Evolutionary conservation across 2,888 invertebrate genomes (phyloP).

Genomic region (Lutraria lutraria): DNA sequence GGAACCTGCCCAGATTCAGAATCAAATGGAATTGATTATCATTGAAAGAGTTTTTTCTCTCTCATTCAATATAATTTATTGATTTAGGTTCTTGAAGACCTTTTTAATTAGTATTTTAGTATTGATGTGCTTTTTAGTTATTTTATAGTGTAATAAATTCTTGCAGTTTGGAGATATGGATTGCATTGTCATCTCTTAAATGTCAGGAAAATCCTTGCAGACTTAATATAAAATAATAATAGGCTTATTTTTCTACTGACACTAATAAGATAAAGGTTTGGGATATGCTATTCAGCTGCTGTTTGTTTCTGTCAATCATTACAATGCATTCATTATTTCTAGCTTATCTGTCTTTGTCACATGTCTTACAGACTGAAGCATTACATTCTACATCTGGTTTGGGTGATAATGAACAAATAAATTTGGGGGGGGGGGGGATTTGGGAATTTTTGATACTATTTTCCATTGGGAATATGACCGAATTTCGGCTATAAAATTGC

Average conservation of each 20-base stretch:
- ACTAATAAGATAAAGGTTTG: constrained; percentile 16
- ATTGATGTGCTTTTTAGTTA: constrained; percentile 10
- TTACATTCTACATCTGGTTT: neutral
- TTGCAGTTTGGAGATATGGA: neutral
- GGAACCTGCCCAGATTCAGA: neutral
- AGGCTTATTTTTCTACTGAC: constrained; percentile 6
- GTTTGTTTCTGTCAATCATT: constrained; percentile 3
- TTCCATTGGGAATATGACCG: too few relatives aligned
- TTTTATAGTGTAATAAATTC: constrained; percentile 9
- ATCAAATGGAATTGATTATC: neutral
- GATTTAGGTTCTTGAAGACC: neutral
- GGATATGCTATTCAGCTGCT: neutral
- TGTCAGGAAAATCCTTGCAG: neutral
- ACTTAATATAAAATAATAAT: neutral
- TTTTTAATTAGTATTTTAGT: constrained; percentile 14
- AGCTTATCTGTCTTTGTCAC: neutral
- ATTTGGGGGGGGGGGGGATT: too few relatives aligned
- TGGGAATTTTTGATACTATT: too few relatives aligned
- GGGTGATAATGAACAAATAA: too few relatives aligned
- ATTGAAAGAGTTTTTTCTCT: neutral
- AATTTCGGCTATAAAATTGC: too few relatives aligned
- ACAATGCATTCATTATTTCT: neutral
- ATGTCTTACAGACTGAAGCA: neutral
- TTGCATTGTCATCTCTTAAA: neutral
- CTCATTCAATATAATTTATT: neutral